A percentile compares a stretch with the other conserved stretches of the same genome.
Evolutionary conservation across 2,797 vertebrate species (phyloP).

Genomic region (Taeniopygia guttata): DNA sequence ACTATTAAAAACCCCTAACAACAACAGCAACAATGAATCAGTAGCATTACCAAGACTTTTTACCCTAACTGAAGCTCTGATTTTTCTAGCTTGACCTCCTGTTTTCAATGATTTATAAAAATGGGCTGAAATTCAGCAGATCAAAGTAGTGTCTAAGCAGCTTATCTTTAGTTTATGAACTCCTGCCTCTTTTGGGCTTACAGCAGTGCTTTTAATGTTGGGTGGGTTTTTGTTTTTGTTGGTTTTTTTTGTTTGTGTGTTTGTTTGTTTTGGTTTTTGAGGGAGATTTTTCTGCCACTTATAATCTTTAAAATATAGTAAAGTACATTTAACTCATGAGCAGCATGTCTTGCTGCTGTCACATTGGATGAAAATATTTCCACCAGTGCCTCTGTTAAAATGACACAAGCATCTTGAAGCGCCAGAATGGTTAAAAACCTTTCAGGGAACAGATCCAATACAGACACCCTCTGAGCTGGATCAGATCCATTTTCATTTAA

Average conservation of each 20-base stretch:
- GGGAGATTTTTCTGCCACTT: neutral
- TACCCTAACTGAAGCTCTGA: neutral
- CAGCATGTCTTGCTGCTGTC: conserved; percentile 10
- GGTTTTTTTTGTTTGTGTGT: neutral
- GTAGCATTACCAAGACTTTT: neutral
- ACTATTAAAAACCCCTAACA: neutral
- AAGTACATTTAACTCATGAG: conserved; percentile 1
- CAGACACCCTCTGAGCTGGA: conserved; percentile 9
- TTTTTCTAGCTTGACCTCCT: neutral
- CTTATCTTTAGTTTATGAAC: conserved; percentile 39
- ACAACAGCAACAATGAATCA: neutral
- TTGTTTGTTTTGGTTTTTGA: neutral
- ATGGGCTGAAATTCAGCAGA: conserved; percentile 6
- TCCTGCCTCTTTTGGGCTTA: neutral
- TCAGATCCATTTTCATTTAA: conserved; percentile 31
- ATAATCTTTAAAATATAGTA: neutral
- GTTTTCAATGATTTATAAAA: conserved; percentile 33
- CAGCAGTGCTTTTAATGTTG: neutral
- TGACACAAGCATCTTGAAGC: neutral
- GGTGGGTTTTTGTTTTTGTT: neutral
- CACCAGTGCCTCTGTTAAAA: conserved; percentile 21
- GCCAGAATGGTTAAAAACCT: conserved; percentile 36
- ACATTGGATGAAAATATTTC: conserved; percentile 13
- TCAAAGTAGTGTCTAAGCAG: conserved; percentile 25
- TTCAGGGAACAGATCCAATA: conserved; percentile 29